Percentiles rank a stretch among this genome's conserved stretches.
These are phyloP conservation scores for Leucoma salicis DNA, from an alignment of 2,888 invertebrate genomes.

Conservation along the genomic window DNA sequence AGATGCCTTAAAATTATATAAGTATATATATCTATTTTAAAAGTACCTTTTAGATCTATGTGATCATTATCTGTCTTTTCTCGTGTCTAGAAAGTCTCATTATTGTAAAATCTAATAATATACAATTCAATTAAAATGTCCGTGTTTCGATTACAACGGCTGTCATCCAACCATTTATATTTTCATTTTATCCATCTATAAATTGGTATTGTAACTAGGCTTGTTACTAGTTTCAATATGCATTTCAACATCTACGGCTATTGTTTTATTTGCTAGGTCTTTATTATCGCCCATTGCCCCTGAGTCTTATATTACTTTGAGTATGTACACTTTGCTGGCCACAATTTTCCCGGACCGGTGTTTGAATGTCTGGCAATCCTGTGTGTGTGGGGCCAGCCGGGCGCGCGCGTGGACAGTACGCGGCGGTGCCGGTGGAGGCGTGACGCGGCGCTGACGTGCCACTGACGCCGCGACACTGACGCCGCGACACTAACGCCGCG, in stretches of 20 bases:
- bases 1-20: too few relatives aligned
- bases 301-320: background rate
- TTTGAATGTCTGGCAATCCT: slow-evolving; percentile 55
- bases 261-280: background rate
- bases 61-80: too few relatives aligned
- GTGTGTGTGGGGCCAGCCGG: slow-evolving; percentile 57
- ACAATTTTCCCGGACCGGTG: slow-evolving; percentile 3
- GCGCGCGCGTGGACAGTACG: slow-evolving; percentile 49
- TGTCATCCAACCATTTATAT: too few relatives aligned
- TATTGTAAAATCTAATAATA: too few relatives aligned
- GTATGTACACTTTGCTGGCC: background rate
- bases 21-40: too few relatives aligned
- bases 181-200: too few relatives aligned
- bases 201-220: too few relatives aligned
- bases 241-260: background rate
- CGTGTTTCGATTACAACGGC: too few relatives aligned
- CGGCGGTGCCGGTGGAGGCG: slow-evolving; percentile 54
- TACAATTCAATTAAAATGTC: too few relatives aligned
- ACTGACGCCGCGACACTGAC: slow-evolving; percentile 23
- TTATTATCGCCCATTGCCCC: background rate
- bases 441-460: slow-evolving; percentile 26
- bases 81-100: too few relatives aligned
- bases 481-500: background rate
- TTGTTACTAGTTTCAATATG: too few relatives aligned
- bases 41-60: too few relatives aligned